Evolutionary conservation across 2,888 invertebrate species (phyloP), one percentile per base, ranked within the genome.

Genomic region (Dynastes maya): DNA sequence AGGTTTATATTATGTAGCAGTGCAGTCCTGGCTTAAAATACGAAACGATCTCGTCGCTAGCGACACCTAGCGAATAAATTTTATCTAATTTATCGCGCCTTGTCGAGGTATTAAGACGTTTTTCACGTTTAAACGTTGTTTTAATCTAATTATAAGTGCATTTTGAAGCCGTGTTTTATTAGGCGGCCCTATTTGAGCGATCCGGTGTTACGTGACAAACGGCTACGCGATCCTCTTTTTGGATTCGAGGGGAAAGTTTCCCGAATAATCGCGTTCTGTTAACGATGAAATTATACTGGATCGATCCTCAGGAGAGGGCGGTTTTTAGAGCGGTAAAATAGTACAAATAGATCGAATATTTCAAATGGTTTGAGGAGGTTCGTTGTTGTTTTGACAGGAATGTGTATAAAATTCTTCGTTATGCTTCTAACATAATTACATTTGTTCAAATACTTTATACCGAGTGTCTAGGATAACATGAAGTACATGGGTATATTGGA

Each of bases 271-370:
- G 76, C 65, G 76, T 72, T 79, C 75, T 76, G 63, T 80, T 82
- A 82, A 82, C 81, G 81, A 79, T 76, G 32, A 79, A 81, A 82
- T 82, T 82, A 82, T 82, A 80, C 82, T 22, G 71, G 76, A 82
- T 82, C 80, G 82, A 82, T 81, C 80, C 72, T 45, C 9, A 11
- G 45, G 11, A 45, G 6, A 70, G 63, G 63, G 29, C 4, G 63
- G 27, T 61, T 61, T 61, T 37, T 37, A 6, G 37, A 37, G 37
- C 37, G 37, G 37, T 2, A 6, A 37, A 37, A 37, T 37, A 37
- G 37, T 22, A 6, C 13, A n/a, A 5, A 53, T 16, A 13, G n/a
- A n/a, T 53, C 53, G 53, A 4, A 53, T 53, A 13, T 53, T 53
- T 13, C 4, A n/a, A 16, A 4, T 22, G 16, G 55, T 5, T 16